Evolutionary conservation across 2,888 invertebrate genomes (phyloP).

Genomic region (Diadromus collaris): DNA sequence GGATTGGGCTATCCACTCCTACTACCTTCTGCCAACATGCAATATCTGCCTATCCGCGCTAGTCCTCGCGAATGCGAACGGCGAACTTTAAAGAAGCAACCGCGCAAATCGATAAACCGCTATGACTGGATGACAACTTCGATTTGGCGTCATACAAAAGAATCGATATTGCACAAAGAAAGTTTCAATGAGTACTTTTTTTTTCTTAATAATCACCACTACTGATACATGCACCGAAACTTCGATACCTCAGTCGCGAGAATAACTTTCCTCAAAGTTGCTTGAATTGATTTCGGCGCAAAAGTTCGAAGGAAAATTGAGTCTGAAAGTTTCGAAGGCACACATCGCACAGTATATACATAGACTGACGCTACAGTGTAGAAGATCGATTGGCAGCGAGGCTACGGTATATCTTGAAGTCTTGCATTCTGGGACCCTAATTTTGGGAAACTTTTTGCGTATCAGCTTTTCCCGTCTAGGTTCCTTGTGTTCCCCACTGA

Average conservation of each 20-base stretch:
- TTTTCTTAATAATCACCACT: conserved; percentile 1
- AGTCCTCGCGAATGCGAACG: neutral
- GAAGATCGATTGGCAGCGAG: conserved; percentile 37
- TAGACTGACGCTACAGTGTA: conserved; percentile 16
- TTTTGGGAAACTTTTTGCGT: conserved; percentile 10
- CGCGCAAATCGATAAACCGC: neutral
- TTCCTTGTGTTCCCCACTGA: neutral
- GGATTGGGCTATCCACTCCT: neutral
- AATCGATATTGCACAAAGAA: neutral
- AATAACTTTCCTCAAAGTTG: conserved; percentile 36
- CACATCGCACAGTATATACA: conserved; percentile 11
- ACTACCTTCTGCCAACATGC: neutral
- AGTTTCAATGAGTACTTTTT: neutral
- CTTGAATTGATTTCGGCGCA: conserved; percentile 41
- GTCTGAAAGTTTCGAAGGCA: conserved; percentile 42
- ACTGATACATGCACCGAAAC: conserved; percentile 13
- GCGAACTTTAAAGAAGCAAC: neutral
- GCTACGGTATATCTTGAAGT: neutral
- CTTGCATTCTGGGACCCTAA: neutral
- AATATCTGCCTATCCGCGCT: neutral
- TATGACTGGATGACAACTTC: conserved; percentile 11
- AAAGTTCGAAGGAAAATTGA: conserved; percentile 42
- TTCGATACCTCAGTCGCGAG: conserved; percentile 27
- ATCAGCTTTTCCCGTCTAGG: neutral
- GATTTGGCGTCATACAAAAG: neutral